Evolutionary conservation across 1,140 invertebrate genomes (phyloP), one percentile per base, ranked within the genome.

Genomic region (Cataglyphis hispanica): DNA sequence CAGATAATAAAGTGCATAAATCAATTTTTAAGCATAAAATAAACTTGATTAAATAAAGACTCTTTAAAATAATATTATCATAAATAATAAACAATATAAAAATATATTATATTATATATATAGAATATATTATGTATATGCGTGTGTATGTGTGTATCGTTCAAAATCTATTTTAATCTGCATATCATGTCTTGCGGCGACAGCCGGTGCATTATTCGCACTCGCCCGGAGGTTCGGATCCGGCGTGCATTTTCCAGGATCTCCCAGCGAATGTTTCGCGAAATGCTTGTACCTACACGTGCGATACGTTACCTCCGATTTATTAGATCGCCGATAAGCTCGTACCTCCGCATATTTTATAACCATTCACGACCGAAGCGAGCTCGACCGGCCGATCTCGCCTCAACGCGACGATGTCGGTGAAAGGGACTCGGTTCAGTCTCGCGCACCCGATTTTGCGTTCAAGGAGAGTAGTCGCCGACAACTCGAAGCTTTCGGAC

Each of bases 391-490:
- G 31, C 16, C 76, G 11, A 25, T 19, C 50, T 83, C 72, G 77
- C 75, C 87, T 86, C 75, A 31, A 46, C 34, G 64, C 88, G 86
- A 81, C 85, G 80, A 88, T 86, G 81, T 78, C 83, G 91, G 94
- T 94, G 94, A 94, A 94, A 94, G 94, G 93, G 87, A 93, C 91
- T 91, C 40, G 37, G 37, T 61, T 69, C 56, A 34, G 50, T 75
- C 88, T 88, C 87, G 74, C 56, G 74, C 46, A 78, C 66, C 76
- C 84, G 86, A 91, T 93, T 93, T 93, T 93, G 92, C 92, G 93
- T 94, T 93, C 93, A 94, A 94, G 94, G 94, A 93, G 92, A 94
- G 84, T 89, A 94, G 84, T 89, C 80, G 85, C 63, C 11, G 60
- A 43, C 74, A 87, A 67, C 37, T 31, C 84, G 72, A 91, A 93